Base-by-base conservation (phyloP, 2,113 vertebrate genomes). In the Eleginops maclovinus region DNA sequence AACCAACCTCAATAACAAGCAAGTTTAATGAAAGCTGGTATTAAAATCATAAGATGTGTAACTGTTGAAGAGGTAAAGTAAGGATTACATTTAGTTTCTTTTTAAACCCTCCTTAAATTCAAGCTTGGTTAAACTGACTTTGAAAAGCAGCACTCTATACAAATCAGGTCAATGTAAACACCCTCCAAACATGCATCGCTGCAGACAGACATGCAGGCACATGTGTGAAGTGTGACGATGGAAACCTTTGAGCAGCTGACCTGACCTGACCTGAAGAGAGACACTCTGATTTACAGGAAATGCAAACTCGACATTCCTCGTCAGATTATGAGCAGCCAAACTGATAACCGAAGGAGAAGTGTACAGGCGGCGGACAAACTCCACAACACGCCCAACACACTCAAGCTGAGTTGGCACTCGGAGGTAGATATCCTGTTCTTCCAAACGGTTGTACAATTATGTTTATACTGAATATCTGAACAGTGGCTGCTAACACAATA, bases 251-350 rank as follows among this genome's bases (percentile, higher is more conserved):
- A 84, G 67, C 58, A 53, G 65, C 78, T 83, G 65, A 79, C 53
- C 28, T 69, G 46, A 75, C 43, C 43, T 63, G 51, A 78, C 49
- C 61, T 65, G 41, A 79, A 9, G 49, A 26, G 50, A 84, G 51
- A 82, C 24, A 64, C 59, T 51, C 49, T 44, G 74, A 90, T 83
- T 87, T 67, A 89, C 31, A 79, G 76, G 86, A 93, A 90, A 90
- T 65, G n/a, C 79, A 77, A 81, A 92, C 71, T 60, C 50, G 69
- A 92, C 83, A 89, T 86, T 85, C 56, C 56, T 78, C 16, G 43
- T 47, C 9, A 60, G 68, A 67, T 79, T 67, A 81, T 74, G 77
- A 72, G 81, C 40, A 55, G 63, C 31, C 55, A 47, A 62, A 71
- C 36, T 67, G 76, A 84, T 63, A 87, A 53, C 44, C 40, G 12